A percentile compares a stretch with the other conserved stretches of the same genome.
phyloP scores from a whole-genome alignment of 2,797 vertebrate genomes.

The Falco peregrinus region DNA sequence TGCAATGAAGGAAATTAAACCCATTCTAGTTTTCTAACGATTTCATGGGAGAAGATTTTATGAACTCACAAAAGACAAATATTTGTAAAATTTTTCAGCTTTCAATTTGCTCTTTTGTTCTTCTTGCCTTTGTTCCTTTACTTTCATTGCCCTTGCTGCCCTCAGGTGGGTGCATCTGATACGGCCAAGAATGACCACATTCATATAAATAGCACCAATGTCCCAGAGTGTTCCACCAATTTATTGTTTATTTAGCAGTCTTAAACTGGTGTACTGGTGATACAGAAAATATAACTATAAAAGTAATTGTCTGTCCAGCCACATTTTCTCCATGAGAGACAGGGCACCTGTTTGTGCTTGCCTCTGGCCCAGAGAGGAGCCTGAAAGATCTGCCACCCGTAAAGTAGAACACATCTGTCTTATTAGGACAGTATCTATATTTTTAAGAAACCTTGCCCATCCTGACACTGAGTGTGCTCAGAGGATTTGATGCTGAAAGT shows the following conservation, averaged over 20 bases:
- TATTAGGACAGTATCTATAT: neutral
- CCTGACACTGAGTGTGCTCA: neutral
- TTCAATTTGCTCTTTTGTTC: too few relatives aligned
- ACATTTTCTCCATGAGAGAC: neutral
- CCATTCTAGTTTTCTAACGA: neutral
- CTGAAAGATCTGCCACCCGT: neutral
- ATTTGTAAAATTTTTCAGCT: neutral
- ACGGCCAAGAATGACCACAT: neutral
- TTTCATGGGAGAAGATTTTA: neutral
- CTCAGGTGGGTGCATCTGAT: neutral
- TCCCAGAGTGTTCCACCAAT: neutral
- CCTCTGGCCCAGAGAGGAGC: neutral
- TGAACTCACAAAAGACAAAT: neutral
- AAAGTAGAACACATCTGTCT: neutral
- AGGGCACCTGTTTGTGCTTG: neutral
- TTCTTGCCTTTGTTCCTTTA: neutral
- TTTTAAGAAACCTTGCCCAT: neutral
- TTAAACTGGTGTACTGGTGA: neutral
- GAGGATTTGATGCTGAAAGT: neutral
- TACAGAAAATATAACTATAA: neutral
- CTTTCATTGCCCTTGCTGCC: neutral
- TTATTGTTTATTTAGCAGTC: neutral
- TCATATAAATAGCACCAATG: neutral
- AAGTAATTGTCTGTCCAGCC: neutral
- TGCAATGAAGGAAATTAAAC: neutral